phyloP scores from a whole-genome alignment of 2,888 invertebrate species.

The Polymixis lichenea region DNA sequence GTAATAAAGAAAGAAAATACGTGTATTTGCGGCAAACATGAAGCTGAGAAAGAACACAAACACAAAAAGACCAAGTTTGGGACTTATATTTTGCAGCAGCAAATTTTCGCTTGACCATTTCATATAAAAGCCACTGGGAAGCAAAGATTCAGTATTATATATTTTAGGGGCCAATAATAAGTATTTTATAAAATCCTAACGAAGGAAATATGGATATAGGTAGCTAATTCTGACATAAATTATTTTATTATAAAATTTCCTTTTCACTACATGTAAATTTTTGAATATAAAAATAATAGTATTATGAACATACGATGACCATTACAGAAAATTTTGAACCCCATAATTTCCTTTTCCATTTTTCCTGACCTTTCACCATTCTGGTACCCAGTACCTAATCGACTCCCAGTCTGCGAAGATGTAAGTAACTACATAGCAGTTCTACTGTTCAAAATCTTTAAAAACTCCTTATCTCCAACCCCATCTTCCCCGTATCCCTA shows the following conservation, averaged over 20 bases:
- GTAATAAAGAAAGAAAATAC: too few relatives aligned
- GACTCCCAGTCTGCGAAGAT: neutral
- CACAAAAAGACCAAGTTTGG: too few relatives aligned
- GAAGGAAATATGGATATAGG: too few relatives aligned
- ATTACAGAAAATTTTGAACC: neutral
- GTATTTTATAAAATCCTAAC: too few relatives aligned
- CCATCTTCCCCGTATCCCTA: neutral
- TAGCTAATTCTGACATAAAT: too few relatives aligned
- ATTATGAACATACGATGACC: neutral
- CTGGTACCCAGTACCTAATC: neutral
- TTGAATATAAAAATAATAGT: too few relatives aligned
- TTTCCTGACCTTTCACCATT: neutral
- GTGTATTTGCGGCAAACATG: too few relatives aligned
- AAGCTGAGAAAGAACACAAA: too few relatives aligned
- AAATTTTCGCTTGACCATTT: neutral
- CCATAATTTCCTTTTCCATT: neutral
- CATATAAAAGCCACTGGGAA: neutral
- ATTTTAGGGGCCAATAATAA: neutral
- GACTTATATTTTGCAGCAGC: neutral
- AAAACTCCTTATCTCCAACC: conserved; percentile 2
- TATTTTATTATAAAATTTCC: too few relatives aligned
- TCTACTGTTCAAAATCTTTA: neutral
- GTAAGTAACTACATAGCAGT: neutral
- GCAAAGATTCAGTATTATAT: neutral
- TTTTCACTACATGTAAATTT: too few relatives aligned